Base-by-base conservation (phyloP, 2,797 vertebrate genomes). In the Mionectes olivaceus region DNA sequence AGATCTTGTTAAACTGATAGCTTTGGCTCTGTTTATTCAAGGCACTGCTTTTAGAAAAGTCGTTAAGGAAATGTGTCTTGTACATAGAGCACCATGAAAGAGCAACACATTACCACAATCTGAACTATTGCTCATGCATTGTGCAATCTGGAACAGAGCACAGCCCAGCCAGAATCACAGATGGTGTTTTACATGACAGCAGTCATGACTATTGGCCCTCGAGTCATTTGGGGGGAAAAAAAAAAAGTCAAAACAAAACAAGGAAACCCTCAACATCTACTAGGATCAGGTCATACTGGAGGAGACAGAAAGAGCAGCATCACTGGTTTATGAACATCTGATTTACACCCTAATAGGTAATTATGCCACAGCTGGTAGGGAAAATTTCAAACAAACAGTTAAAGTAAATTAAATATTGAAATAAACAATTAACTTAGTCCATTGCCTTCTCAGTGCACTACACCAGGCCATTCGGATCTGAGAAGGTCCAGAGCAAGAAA, bases 141-240 rank as follows among this genome's bases (percentile, higher is more conserved):
- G 89, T 86, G 84, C 59, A 63, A 95, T 96, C 92, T 95, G 91
- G 79, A 96, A 89, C 65, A 27, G 0, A 83, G 89, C 84, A 89
- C 73, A 92, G 85, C 75, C 86, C 95, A 92, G 95, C 92, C 94
- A 95, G 86, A 71, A 77, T 57, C 92, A 92, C 96, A 97, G 96
- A 96, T 95, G 94, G 95, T 92, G 92, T 94, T 95, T 93, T 67
- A 93, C 89, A 90, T 89, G 94, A 95, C 93, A 96, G 90, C 75
- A 89, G 64, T 80, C 83, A 79, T 77, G 90, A 77, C 87, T 92
- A 87, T 57, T 68, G 81, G 90, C 84, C 96, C 93, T 95, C 18
- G 1, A 93, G 92, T 85, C 92, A 96, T 89, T 94, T 92, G 89
- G 55, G 17, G 11, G 14, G 82, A 61, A 64, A n/a, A 44, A 64